Percentiles rank a stretch among this genome's conserved stretches.
Evolutionary conservation across 2,797 vertebrate genomes (phyloP).

Genomic region (Coregonus sp.): DNA sequence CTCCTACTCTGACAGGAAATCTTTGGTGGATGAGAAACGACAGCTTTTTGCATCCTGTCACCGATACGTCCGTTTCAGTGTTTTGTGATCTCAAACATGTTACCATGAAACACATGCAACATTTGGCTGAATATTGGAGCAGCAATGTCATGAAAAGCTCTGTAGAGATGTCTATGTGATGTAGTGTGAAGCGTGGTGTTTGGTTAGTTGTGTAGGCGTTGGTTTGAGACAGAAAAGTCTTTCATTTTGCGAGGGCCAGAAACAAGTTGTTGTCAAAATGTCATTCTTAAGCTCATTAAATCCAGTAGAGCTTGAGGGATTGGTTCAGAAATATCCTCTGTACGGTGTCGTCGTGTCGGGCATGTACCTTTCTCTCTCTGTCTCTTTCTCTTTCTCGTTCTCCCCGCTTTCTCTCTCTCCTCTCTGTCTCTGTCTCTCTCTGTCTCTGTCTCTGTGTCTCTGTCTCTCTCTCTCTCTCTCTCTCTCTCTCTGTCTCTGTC

Average conservation of each 20-base stretch:
- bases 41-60: slow-evolving; percentile 22
- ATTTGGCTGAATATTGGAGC: neutral
- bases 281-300: neutral
- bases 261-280: too few species aligned
- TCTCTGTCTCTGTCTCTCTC: too few species aligned
- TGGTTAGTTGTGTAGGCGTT: neutral
- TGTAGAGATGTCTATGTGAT: slow-evolving; percentile 8
- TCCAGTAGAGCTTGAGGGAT: neutral
- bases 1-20: slow-evolving; percentile 29
- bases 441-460: too few species aligned
- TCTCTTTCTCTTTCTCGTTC: neutral
- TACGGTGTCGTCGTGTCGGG: neutral
- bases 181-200: neutral
- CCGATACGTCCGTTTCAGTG: slow-evolving; percentile 27
- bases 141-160: neutral
- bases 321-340: neutral
- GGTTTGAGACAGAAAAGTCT: neutral
- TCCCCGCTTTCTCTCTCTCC: too few species aligned
- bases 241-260: neutral
- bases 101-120: slow-evolving; percentile 11
- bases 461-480: too few species aligned
- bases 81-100: slow-evolving; percentile 19
- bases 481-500: too few species aligned
- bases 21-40: slow-evolving; percentile 28
- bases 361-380: neutral